Base-by-base conservation (phyloP, 2,113 vertebrate species). In the Scartelaos histophorus region DNA sequence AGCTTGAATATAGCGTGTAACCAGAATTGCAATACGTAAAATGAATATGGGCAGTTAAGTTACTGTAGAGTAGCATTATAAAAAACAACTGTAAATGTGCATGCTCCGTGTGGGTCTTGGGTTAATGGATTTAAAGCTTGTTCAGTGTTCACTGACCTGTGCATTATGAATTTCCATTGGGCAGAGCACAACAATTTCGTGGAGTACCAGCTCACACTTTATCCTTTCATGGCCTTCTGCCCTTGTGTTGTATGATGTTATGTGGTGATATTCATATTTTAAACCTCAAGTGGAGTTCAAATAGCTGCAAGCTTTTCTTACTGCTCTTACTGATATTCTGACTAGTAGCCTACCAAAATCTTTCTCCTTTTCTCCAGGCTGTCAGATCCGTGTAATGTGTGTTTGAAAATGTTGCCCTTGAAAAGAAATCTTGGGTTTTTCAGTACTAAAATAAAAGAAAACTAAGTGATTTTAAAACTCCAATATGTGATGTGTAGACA, bases 331-430 rank as follows among this genome's bases (percentile, higher is more conserved):
- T 74, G 67, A 13, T 3, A 49, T 46, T 72, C n/a, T 66, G 61
- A 43, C 21, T 13, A 29, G 13, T 24, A 19, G 7, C 51, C 10
- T 21, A 56, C 51, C 12, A 56, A 46, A 68, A 21, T n/a, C 12
- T 25, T 43, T 74, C n/a, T 73, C 49, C 69, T 54, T 78, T n/a
- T 69, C 45, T 12, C 4, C 38, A 53, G 51, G n/a, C 25, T 73
- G 66, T 67, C 34, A 54, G 51, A 54, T 19, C n/a, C 1, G 12
- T 21, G 58, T 72, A 69, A 13, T 24, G 3, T 24, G 67, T 71
- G 67, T 70, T 56, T 65, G 49, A 67, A 51, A 73, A 67, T 16
- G 11, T 7, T 68, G 65, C 70, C 57, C 61, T 46, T 61, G 16
- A 0, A 38, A 17, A 9, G 35, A 19, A 19, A 17, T 71, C 45